A percentile compares a stretch with the other conserved stretches of the same genome.
Evolutionary conservation across 2,888 invertebrate genomes (phyloP).

Genomic region (Agonopterix alstromeriana): DNA sequence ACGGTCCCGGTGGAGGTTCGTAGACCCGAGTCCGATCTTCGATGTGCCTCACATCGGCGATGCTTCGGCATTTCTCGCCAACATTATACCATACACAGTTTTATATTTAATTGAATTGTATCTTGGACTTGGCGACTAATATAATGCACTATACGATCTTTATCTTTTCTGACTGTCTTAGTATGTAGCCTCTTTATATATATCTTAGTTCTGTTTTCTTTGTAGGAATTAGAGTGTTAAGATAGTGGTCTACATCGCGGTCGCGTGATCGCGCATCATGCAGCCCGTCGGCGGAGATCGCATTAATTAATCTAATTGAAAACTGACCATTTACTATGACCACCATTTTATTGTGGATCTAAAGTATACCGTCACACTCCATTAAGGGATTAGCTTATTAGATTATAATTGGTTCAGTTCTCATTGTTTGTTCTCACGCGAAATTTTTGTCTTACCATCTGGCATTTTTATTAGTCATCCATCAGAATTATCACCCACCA

Average conservation of each 20-base stretch:
- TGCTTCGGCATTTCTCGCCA: too few relatives aligned
- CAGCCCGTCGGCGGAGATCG: constrained; percentile 25
- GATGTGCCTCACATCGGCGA: too few relatives aligned
- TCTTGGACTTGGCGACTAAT: too few relatives aligned
- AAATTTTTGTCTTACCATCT: not conserved
- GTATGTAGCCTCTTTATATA: too few relatives aligned
- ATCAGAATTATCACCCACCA: not conserved
- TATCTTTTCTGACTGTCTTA: too few relatives aligned
- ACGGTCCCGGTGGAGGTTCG: constrained; percentile 49
- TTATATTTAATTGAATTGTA: too few relatives aligned
- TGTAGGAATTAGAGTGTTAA: too few relatives aligned
- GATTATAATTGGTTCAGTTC: constrained; percentile 7
- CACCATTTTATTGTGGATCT: constrained; percentile 23
- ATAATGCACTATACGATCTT: too few relatives aligned
- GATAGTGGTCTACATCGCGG: constrained; percentile 11
- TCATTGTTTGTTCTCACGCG: constrained; percentile 3
- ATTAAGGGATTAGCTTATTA: constrained; percentile 7
- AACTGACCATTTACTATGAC: constrained; percentile 29
- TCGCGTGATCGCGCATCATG: constrained; percentile 45
- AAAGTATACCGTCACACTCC: constrained; percentile 11
- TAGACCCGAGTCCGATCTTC: constrained; percentile 33
- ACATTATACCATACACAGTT: too few relatives aligned
- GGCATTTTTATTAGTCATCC: too few relatives aligned
- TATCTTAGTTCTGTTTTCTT: too few relatives aligned
- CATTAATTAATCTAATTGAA: constrained; percentile 61